A percentile compares a stretch with the other conserved stretches of the same genome.
phyloP scores from a whole-genome alignment of 2,797 vertebrate genomes.

The Enteromius mattozi region DNA sequence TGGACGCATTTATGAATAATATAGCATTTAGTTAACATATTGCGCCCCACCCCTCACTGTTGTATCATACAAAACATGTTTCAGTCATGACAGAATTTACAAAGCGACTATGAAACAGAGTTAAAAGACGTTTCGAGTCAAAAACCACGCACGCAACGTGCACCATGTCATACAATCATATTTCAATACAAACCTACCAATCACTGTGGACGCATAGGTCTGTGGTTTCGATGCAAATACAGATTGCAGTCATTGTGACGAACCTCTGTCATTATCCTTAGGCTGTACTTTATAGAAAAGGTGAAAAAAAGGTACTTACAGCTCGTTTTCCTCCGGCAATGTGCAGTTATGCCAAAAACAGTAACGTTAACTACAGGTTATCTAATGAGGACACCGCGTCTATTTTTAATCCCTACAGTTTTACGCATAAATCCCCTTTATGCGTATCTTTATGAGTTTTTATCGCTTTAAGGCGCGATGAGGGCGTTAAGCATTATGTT shows the following conservation, averaged over 20 bases:
- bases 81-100: neutral
- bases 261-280: neutral
- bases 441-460: neutral
- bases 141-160: neutral
- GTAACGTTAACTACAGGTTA: neutral
- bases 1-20: neutral
- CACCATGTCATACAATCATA: neutral
- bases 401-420: neutral
- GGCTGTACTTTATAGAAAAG: neutral
- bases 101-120: neutral
- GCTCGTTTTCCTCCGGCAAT: neutral
- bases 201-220: neutral
- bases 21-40: slow-evolving; percentile 2
- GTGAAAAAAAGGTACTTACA: slow-evolving; percentile 20
- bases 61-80: neutral
- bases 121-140: neutral
- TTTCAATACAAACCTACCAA: neutral
- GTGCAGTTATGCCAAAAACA: neutral
- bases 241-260: neutral
- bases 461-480: neutral
- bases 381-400: slow-evolving; percentile 5
- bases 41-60: slow-evolving; percentile 23
- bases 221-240: neutral
- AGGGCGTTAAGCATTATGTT: slow-evolving; percentile 4
- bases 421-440: neutral